Conservation (phyloP, 2,113 vertebrate genomes). For the Microtus pennsylvanicus region DNA sequence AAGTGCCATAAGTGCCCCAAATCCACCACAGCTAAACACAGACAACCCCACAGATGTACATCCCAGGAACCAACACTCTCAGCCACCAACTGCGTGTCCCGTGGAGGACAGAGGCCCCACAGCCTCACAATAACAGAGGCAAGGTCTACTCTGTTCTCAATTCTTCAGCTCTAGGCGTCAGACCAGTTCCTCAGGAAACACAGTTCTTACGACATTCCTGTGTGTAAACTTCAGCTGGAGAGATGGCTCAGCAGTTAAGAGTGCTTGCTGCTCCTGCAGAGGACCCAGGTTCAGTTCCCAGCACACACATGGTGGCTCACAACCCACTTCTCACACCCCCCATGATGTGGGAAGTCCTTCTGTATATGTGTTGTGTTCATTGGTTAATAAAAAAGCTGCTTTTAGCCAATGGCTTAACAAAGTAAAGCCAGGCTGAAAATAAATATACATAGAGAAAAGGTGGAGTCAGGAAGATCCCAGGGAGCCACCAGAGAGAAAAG, state of each 20-base stretch:
- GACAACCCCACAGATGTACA: fast-evolving
- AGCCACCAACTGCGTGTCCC: neutral
- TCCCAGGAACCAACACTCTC: neutral
- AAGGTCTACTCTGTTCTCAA: constrained; percentile 46
- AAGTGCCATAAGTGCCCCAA: neutral
- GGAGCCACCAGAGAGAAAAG: too few species aligned
- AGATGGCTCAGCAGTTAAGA: too few species aligned
- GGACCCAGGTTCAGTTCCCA: neutral
- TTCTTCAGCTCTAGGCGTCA: constrained; percentile 44
- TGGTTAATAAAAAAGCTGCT: too few species aligned
- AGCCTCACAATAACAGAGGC: neutral
- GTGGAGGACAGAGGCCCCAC: neutral
- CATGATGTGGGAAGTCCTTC: too few species aligned
- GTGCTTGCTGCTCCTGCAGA: neutral
- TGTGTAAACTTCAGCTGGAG: neutral
- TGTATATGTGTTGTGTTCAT: too few species aligned
- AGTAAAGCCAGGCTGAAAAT: too few species aligned
- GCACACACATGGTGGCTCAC: neutral
- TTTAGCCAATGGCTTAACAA: too few species aligned
- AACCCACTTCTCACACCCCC: neutral
- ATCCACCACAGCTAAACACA: fast-evolving
- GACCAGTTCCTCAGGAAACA: constrained; percentile 72
- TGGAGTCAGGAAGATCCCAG: too few species aligned
- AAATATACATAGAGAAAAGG: too few species aligned
- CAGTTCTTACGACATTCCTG: neutral